phyloP scores from a whole-genome alignment of 30 jellyfish, hydroid and myxozoan genomes.

The Chrysaora quinquecirrha region DNA sequence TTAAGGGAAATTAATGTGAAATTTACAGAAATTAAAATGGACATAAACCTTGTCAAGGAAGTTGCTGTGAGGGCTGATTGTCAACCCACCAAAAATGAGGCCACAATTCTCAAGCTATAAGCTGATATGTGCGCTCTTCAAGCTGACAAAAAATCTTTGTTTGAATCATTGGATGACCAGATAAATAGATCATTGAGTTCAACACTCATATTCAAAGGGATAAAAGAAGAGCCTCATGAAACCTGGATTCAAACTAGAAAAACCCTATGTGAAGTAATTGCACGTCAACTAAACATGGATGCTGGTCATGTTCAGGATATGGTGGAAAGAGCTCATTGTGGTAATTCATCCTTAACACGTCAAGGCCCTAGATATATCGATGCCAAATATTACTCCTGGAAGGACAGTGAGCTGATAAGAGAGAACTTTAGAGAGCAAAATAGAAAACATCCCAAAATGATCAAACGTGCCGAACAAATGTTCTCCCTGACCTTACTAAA shows the following conservation, averaged over 20 bases:
- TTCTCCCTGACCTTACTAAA: conserved; percentile 17
- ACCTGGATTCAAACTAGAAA: conserved; percentile 20
- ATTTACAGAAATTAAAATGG: not conserved
- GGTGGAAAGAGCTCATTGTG: conserved; percentile 34
- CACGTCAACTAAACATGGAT: conserved; percentile 10
- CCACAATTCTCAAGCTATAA: not conserved
- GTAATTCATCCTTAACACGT: not conserved
- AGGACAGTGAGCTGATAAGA: conserved; percentile 22
- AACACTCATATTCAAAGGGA: conserved; percentile 15
- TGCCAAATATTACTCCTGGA: not conserved
- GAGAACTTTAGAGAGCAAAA: not conserved
- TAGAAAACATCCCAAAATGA: conserved; percentile 18
- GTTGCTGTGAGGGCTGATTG: not conserved
- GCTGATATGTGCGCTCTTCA: conserved; percentile 2
- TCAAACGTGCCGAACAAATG: conserved; percentile 13
- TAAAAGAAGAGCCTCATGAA: conserved; percentile 28
- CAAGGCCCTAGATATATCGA: conserved; percentile 13
- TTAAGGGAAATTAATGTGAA: not conserved
- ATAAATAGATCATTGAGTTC: conserved; percentile 5
- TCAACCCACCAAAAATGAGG: not conserved
- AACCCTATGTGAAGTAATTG: conserved; percentile 10
- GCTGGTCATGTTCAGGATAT: not conserved
- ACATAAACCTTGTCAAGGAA: not conserved
- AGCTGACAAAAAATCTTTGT: conserved; percentile 4
- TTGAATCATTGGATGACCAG: conserved; percentile 22